Evolutionary conservation across 92 coral and sea anemone genomes (phyloP).

Genomic region (Paramuricea clavata): DNA sequence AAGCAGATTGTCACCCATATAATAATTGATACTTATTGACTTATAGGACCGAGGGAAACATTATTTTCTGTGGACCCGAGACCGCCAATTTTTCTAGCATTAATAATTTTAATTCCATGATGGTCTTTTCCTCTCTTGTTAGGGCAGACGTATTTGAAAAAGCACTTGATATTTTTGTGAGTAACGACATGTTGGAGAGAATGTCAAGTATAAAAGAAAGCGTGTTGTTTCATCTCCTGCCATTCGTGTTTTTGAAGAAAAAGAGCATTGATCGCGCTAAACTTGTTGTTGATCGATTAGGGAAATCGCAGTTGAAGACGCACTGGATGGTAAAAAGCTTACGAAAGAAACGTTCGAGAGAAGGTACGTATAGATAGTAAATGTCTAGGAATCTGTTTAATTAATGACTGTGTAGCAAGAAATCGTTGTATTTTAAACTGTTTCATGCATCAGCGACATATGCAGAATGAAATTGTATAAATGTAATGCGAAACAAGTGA

Average conservation of each 20-base stretch:
- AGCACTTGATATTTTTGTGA: slow-evolving; percentile 9
- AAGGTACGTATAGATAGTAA: slow-evolving; percentile 2
- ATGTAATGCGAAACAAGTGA: too few relatives aligned
- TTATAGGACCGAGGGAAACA: too few relatives aligned
- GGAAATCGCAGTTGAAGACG: slow-evolving; percentile 20
- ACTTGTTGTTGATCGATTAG: slow-evolving; percentile 17
- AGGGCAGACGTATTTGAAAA: slow-evolving; percentile 37
- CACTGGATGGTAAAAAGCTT: slow-evolving; percentile 36
- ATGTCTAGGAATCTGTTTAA: too few relatives aligned
- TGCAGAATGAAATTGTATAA: too few relatives aligned
- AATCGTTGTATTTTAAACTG: too few relatives aligned
- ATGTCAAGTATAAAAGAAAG: background rate
- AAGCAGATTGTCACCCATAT: too few relatives aligned
- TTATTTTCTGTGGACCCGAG: too few relatives aligned
- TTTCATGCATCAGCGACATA: too few relatives aligned
- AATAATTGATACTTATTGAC: too few relatives aligned
- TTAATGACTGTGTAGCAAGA: too few relatives aligned
- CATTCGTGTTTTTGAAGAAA: slow-evolving; percentile 37
- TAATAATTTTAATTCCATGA: too few relatives aligned
- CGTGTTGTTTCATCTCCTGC: slow-evolving; percentile 23
- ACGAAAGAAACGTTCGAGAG: background rate
- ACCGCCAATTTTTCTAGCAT: too few relatives aligned
- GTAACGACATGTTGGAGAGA: slow-evolving; percentile 21
- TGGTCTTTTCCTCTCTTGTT: background rate
- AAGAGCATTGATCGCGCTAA: slow-evolving; percentile 3